Evolutionary conservation across 2,888 invertebrate genomes (phyloP).

Genomic region (Cheilosia impressa): DNA sequence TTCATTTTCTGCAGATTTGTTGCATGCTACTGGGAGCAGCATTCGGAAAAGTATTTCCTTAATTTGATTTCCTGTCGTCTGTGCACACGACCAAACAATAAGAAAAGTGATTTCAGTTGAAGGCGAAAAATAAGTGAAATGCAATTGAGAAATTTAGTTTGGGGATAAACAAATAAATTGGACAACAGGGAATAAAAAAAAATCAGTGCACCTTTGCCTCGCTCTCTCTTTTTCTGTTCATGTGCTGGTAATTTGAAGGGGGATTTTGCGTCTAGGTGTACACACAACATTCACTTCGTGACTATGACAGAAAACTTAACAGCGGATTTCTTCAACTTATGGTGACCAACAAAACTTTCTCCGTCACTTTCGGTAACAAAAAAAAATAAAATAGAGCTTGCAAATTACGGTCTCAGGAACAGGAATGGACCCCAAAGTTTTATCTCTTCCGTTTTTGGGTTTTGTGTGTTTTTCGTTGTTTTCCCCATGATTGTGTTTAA

Average conservation of each 20-base stretch:
- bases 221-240: too few species aligned
- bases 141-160: slow-evolving; percentile 2
- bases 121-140: slow-evolving; percentile 21
- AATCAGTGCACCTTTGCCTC: slow-evolving; percentile 5
- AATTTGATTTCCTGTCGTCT: slow-evolving; percentile 7
- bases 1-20: slow-evolving; percentile 14
- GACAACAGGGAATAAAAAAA: background rate
- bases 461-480: slow-evolving; percentile 9
- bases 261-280: too few species aligned
- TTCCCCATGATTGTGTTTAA: slow-evolving; percentile 4
- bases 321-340: slow-evolving; percentile 33
- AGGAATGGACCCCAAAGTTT: slow-evolving; percentile 17
- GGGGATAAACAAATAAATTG: slow-evolving; percentile 13
- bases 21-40: slow-evolving; percentile 5
- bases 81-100: slow-evolving; percentile 4
- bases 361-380: background rate
- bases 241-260: too few species aligned
- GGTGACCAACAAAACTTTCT: slow-evolving; percentile 39
- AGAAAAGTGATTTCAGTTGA: background rate
- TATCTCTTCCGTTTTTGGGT: slow-evolving; percentile 24
- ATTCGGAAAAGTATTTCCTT: slow-evolving; percentile 19
- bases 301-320: background rate
- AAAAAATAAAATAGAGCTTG: slow-evolving; percentile 8
- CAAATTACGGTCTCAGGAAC: slow-evolving; percentile 34
- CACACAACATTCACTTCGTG: background rate